Base-by-base conservation (phyloP, 2,888 invertebrate genomes). In the Spatulosminthurus flaviceps region DNA sequence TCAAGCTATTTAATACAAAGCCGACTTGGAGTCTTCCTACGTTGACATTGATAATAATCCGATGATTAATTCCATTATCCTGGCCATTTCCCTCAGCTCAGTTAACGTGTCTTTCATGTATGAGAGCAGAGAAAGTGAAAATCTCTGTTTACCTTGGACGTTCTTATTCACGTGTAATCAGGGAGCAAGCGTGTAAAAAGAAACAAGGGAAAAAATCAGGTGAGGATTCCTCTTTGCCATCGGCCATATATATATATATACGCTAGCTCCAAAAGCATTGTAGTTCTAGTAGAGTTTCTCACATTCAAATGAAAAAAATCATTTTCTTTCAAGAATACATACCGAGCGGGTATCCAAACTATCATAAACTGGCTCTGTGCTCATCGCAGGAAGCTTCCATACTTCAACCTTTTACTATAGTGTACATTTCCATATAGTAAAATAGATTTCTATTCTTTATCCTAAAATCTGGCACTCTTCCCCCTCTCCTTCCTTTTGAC, bases 181-280 rank as follows among this genome's bases (percentile, higher is more conserved):
- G n/a, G n/a, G n/a, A n/a, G 34, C 34, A 34, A 7, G 34, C 9
- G 34, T 34, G n/a, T n/a, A n/a, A n/a, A n/a, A 60, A 60, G 24
- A 72, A 72, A 72, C 16, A 19, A 22, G 43, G n/a, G n/a, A 26
- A 73, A 67, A 43, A 67, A n/a, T n/a, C 67, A 79, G 79, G 79
- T 79, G 79, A 73, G 74, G 79, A 79, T 74, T 69, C 69, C 73
- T 79, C 67, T 74, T 79, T 74, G 79, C 79, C 79, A 79, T 51
- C 69, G 79, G 79, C 79, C 28, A 79, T 79, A 51, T n/a, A n/a
- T n/a, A n/a, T n/a, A n/a, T n/a, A n/a, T n/a, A n/a, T n/a, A n/a
- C n/a, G n/a, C n/a, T n/a, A n/a, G n/a, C n/a, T n/a, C n/a, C n/a
- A n/a, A n/a, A n/a, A n/a, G n/a, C n/a, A n/a, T n/a, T n/a, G n/a